A percentile compares a stretch with the other conserved stretches of the same genome.
These are phyloP conservation scores for Bos javanicus DNA, from an alignment of 2,113 vertebrate species.

Conservation along the genomic window DNA sequence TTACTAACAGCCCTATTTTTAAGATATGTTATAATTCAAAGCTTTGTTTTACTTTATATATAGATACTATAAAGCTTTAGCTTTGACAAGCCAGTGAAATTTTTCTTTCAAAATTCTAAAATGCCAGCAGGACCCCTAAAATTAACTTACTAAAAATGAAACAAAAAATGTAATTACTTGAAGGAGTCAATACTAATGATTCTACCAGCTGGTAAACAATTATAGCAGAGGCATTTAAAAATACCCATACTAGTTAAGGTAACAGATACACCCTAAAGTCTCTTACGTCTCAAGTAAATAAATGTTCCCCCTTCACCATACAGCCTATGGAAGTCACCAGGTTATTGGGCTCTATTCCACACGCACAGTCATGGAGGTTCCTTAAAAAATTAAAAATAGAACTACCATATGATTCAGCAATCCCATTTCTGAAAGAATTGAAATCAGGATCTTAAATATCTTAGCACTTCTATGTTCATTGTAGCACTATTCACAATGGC, in stretches of 20 bases:
- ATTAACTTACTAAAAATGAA: not conserved
- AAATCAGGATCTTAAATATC: not conserved
- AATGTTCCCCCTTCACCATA: not conserved
- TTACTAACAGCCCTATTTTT: not conserved
- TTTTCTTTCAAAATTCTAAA: not conserved
- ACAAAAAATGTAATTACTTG: not conserved
- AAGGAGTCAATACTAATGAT: not conserved
- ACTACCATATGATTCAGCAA: not conserved
- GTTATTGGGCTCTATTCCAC: not conserved
- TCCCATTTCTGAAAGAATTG: not conserved
- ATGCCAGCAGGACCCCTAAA: not conserved
- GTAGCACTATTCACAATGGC: not conserved
- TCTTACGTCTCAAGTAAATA: not conserved
- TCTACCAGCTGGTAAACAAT: not conserved
- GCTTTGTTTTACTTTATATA: not conserved
- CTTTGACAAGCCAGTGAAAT: not conserved
- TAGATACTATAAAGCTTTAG: not conserved
- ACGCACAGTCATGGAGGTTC: not conserved
- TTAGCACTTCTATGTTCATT: not conserved
- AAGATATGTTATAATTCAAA: not conserved
- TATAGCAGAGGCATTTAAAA: not conserved
- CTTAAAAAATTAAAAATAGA: not conserved
- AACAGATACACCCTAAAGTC: not conserved
- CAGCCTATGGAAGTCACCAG: not conserved
- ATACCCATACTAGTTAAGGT: not conserved